These are phyloP conservation scores for Lordiphosa andalusiaca DNA, from an alignment of 2,888 invertebrate genomes.

Conservation along the genomic window DNA sequence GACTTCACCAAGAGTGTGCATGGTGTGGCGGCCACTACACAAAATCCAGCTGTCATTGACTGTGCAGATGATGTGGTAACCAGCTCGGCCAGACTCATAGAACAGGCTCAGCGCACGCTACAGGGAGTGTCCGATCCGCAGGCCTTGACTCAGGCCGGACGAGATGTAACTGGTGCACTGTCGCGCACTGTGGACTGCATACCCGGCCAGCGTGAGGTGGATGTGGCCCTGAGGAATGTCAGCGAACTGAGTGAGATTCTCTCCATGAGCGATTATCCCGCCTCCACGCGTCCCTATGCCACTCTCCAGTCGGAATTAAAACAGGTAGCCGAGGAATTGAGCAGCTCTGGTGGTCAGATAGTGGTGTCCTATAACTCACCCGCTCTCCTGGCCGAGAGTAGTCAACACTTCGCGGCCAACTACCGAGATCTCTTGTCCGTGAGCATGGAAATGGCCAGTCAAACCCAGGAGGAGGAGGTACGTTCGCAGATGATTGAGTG, in stretches of 20 bases:
- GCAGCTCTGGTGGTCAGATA: slow-evolving; percentile 91
- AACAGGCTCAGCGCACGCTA: slow-evolving; percentile 87
- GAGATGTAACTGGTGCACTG: slow-evolving; percentile 85
- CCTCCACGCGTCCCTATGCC: slow-evolving; percentile 86
- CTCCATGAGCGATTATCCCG: slow-evolving; percentile 88
- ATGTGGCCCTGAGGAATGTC: slow-evolving; percentile 91
- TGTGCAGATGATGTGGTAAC: slow-evolving; percentile 90
- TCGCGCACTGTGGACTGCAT: slow-evolving; percentile 88
- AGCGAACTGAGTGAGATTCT: slow-evolving; percentile 88
- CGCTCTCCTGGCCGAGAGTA: slow-evolving; percentile 86
- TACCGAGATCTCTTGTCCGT: slow-evolving; percentile 89
- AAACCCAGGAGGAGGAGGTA: slow-evolving; percentile 88
- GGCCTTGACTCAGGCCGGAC: slow-evolving; percentile 86
- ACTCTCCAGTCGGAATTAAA: slow-evolving; percentile 93
- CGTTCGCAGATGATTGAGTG: slow-evolving; percentile 92
- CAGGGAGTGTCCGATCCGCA: slow-evolving; percentile 78
- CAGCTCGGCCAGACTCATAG: slow-evolving; percentile 88
- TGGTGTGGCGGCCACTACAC: slow-evolving; percentile 88
- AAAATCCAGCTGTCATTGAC: slow-evolving; percentile 84
- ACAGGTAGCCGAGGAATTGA: slow-evolving; percentile 90
- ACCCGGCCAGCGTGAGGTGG: slow-evolving; percentile 97
- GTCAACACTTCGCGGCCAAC: slow-evolving; percentile 89
- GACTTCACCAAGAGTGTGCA: slow-evolving; percentile 88
- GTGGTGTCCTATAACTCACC: slow-evolving; percentile 88
- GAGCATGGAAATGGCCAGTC: slow-evolving; percentile 92